Evolutionary conservation across 2,888 invertebrate species (phyloP), one percentile per base, ranked within the genome.

Genomic region (Candidula unifasciata): DNA sequence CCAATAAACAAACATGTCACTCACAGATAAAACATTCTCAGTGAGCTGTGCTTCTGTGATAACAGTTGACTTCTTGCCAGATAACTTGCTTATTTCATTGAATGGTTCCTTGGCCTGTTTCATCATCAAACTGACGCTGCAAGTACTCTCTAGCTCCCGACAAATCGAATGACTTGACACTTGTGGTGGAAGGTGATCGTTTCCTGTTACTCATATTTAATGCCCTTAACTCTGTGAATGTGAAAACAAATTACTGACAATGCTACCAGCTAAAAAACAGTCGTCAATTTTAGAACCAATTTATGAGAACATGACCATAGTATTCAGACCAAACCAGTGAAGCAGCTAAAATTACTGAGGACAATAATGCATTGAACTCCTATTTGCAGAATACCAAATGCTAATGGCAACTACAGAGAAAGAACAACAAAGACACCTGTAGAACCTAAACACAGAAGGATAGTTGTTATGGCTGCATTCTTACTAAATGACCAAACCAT

Each of bases 141-240:
- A 97, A 93, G 94, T 96, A 97, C 90, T 96, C 96, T 89, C 96
- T 95, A 5, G 96, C 96, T 76, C 96, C 96, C 94, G 84, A 80
- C 30, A 84, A 33, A 30, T 66, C 44, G 8, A 84, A 30, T 3
- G 84, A 84, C 54, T 68, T 84, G 35, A 76, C 77, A 78, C 85
- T 86, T 57, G 82, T 73, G 27, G 69, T 57, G 8, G 85, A 83
- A 0, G 80, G 79, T 16, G 87, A 78, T 13, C 83, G 24, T 13
- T 64, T 79, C 27, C 68, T 37, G 24, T 68, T 44, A 2, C 66
- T 30, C 66, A n/a, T 13, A 2, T 27, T 24, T 16, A 79, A 27
- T 66, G 30, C 66, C 16, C 3, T 44, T 37, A 79, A 30, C 44
- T 79, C 79, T 79, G 37, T 27, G 27, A 21, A 33, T 35, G 18